Percentiles rank a stretch among this genome's conserved stretches.
phyloP scores from a whole-genome alignment of 2,113 vertebrate genomes.

The Pelecanoides urinatrix region DNA sequence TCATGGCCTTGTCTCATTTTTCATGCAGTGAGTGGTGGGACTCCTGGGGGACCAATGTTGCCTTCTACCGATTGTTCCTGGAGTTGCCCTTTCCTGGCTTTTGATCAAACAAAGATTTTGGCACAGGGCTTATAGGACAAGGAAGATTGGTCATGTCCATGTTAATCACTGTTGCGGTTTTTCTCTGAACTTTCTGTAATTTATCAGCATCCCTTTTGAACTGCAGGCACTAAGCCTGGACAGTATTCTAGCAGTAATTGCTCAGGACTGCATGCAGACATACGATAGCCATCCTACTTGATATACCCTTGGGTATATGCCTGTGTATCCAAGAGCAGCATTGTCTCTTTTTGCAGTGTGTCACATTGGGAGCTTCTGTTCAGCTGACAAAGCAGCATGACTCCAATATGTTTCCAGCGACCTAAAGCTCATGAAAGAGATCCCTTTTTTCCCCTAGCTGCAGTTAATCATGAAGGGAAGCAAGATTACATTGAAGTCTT shows the following conservation, averaged over 20 bases:
- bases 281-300: not conserved
- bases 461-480: constrained; percentile 37
- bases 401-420: not conserved
- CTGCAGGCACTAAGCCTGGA: not conserved
- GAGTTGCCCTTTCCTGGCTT: not conserved
- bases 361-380: constrained; percentile 4
- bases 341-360: not conserved
- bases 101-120: not conserved
- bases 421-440: constrained; percentile 39
- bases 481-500: constrained; percentile 27
- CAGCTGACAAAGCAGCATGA: constrained; percentile 45
- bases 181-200: not conserved
- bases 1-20: not conserved
- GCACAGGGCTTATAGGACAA: not conserved
- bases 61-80: not conserved
- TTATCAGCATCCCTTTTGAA: not conserved
- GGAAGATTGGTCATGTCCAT: not conserved
- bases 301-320: not conserved
- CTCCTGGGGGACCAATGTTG: not conserved
- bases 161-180: not conserved
- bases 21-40: not conserved
- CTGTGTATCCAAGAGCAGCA: not conserved
- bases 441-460: not conserved
- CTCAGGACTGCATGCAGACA: not conserved
- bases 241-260: not conserved